Evolutionary conservation across 2,797 vertebrate species (phyloP), one percentile per base, ranked within the genome.

Genomic region (Crax fasciolata): DNA sequence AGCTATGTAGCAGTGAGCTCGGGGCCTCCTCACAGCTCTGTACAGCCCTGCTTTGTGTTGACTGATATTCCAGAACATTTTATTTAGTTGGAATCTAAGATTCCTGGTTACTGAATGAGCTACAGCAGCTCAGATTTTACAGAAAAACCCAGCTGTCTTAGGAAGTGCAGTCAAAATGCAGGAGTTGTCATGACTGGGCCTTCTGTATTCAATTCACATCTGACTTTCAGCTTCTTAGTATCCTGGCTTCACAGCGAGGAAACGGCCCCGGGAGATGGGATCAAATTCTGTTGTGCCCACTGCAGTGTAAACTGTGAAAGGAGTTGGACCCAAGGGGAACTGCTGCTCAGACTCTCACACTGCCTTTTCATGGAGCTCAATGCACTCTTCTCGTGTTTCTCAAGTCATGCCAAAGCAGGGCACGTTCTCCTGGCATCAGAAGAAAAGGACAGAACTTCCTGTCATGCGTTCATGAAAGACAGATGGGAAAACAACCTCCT

Each of bases 11-110:
- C 52, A 77, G 72, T 23, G 30, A 30, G 27, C 48, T 81, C n/a
- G 17, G 73, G 58, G 24, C 44, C 74, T 49, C 48, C 13, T 62
- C 25, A 3, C 0, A 0, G 38, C 17, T 68, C 39, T 54, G 4
- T 43, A 2, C 49, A 30, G 35, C 17, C 44, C 57, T 15, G 9
- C 0, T 0, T 14, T 32, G 11, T 67, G 57, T 2, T 3, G 27
- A 61, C 15, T 6, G 48, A 14, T 30, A 11, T 51, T 84, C 70
- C 51, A 85, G 65, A 62, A 62, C 1, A 0, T 8, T 61, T 61
- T 32, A 0, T 2, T 16, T 11, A 32, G 11, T 46, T 82, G 55
- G 84, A 93, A 71, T 30, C 30, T 16, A 32, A 70, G 59, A 76
- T 73, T 90, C 10, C 55, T 67, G n/a, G 21, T 76, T 79, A 25